Conservation (phyloP, 2,797 vertebrate species). For the Gobio occitaniae region DNA sequence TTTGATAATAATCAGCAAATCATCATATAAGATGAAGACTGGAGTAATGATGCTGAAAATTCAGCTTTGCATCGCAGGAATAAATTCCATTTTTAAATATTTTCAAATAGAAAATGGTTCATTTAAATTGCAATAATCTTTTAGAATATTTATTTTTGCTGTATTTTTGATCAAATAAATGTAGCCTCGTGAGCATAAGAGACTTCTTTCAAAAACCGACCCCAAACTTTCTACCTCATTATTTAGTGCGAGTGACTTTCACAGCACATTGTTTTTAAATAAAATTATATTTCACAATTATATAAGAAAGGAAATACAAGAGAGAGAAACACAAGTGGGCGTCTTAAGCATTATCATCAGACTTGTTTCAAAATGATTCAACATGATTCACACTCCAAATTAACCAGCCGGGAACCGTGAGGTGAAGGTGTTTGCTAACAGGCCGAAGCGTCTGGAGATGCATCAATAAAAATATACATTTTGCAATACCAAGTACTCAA, state of each 20-base stretch:
- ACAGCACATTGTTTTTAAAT: background rate
- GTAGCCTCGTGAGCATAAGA: background rate
- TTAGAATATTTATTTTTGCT: background rate
- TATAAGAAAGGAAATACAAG: background rate
- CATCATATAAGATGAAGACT: background rate
- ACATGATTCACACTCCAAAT: conserved; percentile 16
- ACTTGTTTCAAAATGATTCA: conserved; percentile 8
- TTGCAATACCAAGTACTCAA: background rate
- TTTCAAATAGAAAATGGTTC: background rate
- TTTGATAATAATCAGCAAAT: background rate
- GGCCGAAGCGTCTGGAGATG: background rate
- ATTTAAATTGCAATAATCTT: background rate
- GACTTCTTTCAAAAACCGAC: background rate
- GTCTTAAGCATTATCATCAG: background rate
- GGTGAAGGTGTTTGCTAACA: conserved; percentile 16
- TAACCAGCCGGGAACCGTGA: background rate
- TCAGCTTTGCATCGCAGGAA: background rate
- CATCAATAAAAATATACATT: background rate
- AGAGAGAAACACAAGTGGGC: background rate
- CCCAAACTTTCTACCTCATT: background rate
- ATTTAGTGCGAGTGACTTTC: background rate
- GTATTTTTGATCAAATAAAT: background rate
- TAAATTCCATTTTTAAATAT: background rate
- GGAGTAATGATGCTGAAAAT: background rate
- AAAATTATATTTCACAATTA: background rate